Evolutionary conservation across 2,888 invertebrate genomes (phyloP), one percentile per base, ranked within the genome.

Genomic region (Dysmachus trigonus): DNA sequence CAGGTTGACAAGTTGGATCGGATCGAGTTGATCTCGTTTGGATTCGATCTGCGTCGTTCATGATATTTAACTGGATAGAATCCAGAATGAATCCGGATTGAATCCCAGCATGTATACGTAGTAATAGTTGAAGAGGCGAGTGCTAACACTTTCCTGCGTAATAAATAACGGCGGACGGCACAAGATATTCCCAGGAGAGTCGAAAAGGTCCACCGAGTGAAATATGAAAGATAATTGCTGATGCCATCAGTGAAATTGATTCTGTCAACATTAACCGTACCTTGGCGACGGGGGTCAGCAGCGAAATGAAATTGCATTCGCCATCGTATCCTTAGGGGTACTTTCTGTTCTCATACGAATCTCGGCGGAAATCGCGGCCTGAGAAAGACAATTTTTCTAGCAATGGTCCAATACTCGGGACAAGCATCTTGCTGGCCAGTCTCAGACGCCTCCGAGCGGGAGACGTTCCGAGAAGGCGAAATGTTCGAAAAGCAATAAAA

Each of bases 191-290:
- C 62, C 62, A 62, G 62, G 62, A 62, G 27, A 73, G 15, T 27
- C 31, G 31, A 31, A 33, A 73, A 35, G 33, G 73, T 33, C 62
- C 33, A n/a, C 73, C 31, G 35, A 35, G 73, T 73, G 73, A 73
- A 35, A 22, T 79, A 79, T 79, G 47, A 31, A 47, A 79, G 38
- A 47, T 79, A 79, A 79, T 79, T 79, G 30, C 30, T 47, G 79
- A 15, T 79, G 79, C 27, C 47, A 79, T 79, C 79, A 79, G 38
- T 41, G 79, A 51, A 79, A 79, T 79, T 79, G 79, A 79, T 79
- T 79, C 79, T 79, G 79, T 79, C 79, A 79, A 79, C 79, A 79
- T 79, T 79, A 79, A 47, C 79, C 79, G 41, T 51, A 51, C 47
- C 79, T 47, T 47, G 62, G 62, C 51, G 51, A 27, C 79, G 22